A percentile compares a stretch with the other conserved stretches of the same genome.
phyloP scores from a whole-genome alignment of 2,888 invertebrate species.

The Catonia carolina region DNA sequence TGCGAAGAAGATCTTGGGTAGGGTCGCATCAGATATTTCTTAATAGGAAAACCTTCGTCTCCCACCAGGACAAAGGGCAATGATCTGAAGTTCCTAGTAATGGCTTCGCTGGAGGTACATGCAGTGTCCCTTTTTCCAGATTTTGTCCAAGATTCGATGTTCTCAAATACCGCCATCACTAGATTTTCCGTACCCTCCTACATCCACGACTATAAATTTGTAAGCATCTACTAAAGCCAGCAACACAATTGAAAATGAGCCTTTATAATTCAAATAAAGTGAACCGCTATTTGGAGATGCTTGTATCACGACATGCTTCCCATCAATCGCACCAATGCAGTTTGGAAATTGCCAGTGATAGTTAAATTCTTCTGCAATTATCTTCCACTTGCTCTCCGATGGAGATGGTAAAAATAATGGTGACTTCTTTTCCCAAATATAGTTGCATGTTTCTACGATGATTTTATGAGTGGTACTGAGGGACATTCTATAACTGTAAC shows the following conservation, averaged over 20 bases:
- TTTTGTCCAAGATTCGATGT: neutral
- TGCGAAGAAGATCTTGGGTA: neutral
- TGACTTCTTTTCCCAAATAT: too few relatives aligned
- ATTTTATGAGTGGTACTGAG: too few relatives aligned
- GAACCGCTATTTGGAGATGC: neutral
- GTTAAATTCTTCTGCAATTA: neutral
- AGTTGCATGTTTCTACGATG: too few relatives aligned
- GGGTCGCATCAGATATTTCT: neutral
- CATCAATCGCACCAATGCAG: neutral
- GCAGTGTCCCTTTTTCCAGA: neutral
- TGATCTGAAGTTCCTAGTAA: neutral
- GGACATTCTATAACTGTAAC: neutral
- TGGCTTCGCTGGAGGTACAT: neutral
- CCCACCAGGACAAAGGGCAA: neutral
- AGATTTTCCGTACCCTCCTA: constrained; percentile 36
- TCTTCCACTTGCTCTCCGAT: neutral
- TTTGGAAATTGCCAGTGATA: neutral
- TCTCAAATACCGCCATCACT: constrained; percentile 37
- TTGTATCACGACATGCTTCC: neutral
- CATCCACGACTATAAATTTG: constrained; percentile 36
- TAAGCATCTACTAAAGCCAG: constrained; percentile 23
- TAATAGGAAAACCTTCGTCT: neutral
- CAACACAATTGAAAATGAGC: neutral
- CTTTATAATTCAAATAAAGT: neutral
- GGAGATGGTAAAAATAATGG: neutral